Base-by-base conservation (phyloP, 2,888 invertebrate species). In the Hipparchia sbordonii region DNA sequence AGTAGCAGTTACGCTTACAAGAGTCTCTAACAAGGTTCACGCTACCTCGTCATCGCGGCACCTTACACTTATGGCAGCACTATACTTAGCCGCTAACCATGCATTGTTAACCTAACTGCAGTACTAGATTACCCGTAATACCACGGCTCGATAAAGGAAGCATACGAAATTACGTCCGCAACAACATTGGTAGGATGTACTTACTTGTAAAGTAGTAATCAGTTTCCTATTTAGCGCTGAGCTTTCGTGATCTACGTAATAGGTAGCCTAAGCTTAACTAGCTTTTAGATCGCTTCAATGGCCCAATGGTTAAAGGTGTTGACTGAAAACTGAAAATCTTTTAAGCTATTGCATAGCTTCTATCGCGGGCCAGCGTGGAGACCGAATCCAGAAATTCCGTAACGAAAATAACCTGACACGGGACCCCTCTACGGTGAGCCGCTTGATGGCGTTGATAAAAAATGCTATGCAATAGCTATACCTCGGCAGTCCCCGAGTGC, bases 41-140 rank as follows among this genome's bases (percentile, higher is more conserved):
- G 72, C 73, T 59, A 59, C 73, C 72, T 79, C 74, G 75, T 72
- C 60, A 62, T 76, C 59, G 10, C n/a, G 13, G 39, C 60, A 61
- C 60, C 57, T 23, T 45, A 45, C 45, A 61, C 60, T 45, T 45
- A 45, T 23, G 6, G n/a, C 33, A 7, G 48, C 51, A 74, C 74
- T 70, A 74, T 77, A 80, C 79, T 82, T 83, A 82, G 69, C 73
- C 67, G 70, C 69, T 23, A 56, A 39, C n/a, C 70, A 70, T 71
- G 68, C 72, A 75, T 75, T 75, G 75, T 75, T 75, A 8, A 39
- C 59, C 59, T 60, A 39, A 39, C 76, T 56, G 23, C n/a, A 81
- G 84, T 87, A 84, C 79, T 82, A 83, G 86, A 89, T 87, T 86
- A 82, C 81, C 81, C 82, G 77, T 90, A 90, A 90, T 89, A 78